These are phyloP conservation scores for Melanotaenia pygmaea DNA, from an alignment of 2,797 vertebrate species.

Conservation along the genomic window DNA sequence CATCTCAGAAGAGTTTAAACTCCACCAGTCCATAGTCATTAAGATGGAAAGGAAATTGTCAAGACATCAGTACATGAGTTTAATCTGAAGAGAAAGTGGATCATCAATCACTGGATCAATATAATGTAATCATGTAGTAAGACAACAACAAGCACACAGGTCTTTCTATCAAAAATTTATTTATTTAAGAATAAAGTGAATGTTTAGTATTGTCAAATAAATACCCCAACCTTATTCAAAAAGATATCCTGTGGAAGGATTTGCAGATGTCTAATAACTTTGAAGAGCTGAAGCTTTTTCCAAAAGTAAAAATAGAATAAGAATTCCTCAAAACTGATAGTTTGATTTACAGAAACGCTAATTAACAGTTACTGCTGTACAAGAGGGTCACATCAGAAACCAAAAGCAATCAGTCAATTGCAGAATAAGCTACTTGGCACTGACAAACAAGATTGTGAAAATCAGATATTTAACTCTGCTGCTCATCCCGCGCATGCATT, in stretches of 20 bases:
- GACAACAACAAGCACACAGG: background rate
- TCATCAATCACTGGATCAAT: too few species aligned
- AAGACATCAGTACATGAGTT: background rate
- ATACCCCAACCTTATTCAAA: background rate
- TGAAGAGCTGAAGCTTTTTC: background rate
- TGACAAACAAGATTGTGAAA: too few species aligned
- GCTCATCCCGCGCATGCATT: too few species aligned
- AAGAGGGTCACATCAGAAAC: too few species aligned
- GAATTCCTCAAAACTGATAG: background rate
- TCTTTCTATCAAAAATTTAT: background rate
- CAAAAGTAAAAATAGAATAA: background rate
- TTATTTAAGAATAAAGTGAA: background rate
- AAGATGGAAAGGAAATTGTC: background rate
- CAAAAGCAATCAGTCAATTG: too few species aligned
- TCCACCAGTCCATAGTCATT: background rate
- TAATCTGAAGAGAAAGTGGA: background rate
- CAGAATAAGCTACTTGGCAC: too few species aligned
- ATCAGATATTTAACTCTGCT: too few species aligned
- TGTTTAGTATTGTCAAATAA: background rate
- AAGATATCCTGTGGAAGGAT: background rate
- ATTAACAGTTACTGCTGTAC: too few species aligned
- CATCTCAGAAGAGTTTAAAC: background rate
- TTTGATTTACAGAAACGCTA: background rate
- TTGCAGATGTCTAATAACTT: background rate
- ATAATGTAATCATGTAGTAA: background rate